Evolutionary conservation across 1,140 invertebrate genomes (phyloP), one percentile per base, ranked within the genome.

Genomic region (Theocolax elegans): DNA sequence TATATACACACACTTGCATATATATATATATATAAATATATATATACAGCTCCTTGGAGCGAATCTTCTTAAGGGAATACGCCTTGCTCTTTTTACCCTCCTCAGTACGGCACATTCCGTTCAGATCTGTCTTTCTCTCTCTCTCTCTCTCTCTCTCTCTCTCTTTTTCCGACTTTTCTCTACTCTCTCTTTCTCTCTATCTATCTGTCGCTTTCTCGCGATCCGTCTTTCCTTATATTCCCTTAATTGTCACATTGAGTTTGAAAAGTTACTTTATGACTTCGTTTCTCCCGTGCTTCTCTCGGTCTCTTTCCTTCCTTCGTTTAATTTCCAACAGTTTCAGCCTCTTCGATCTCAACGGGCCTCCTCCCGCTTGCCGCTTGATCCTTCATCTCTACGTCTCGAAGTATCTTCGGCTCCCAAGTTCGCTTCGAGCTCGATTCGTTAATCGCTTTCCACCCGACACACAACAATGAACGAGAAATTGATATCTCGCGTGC

Each of bases 201-300:
- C n/a, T n/a, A n/a, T n/a, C n/a, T n/a, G n/a, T n/a, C n/a, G n/a
- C n/a, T n/a, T n/a, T n/a, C 13, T 38, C 29, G 2, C 42, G 15
- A 62, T 46, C 12, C 17, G n/a, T 51, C 40, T 38, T 63, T 27
- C 31, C 21, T 31, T 42, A 17, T 31, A 19, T 19, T 54, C n/a
- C 13, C 40, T 56, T 63, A 54, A 63, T 63, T 70, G 19, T 63
- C 59, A 46, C 38, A 53, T 53, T 15, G 21, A 62, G 58, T 68
- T 68, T 15, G 9, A 53, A 54, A 69, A 69, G 38, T 63, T 54
- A 46, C 49, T 69, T 56, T 35, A n/a, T 25, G 25, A 54, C 23
- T 53, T 35, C 9, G 9, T 10, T 1, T 29, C 27, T 19, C 35
- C 27, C 23, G 27, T n/a, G n/a, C n/a, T n/a, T n/a, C n/a, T n/a